Evolutionary conservation across 2,888 invertebrate genomes (phyloP).

Genomic region (Tryphoninae sp.): DNA sequence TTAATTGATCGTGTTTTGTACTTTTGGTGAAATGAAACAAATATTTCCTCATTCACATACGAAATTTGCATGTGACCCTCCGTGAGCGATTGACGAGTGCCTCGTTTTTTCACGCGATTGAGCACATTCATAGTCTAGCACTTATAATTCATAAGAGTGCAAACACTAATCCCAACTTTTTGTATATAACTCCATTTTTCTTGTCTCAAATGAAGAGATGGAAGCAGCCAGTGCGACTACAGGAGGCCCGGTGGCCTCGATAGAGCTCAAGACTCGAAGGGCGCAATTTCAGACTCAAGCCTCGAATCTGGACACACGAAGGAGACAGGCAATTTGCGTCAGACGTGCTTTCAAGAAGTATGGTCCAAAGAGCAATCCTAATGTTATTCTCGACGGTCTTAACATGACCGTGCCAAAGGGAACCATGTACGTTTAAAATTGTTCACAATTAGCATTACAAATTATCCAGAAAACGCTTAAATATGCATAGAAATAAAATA

Average conservation of each 20-base stretch:
- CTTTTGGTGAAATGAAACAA: background rate
- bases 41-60: background rate
- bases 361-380: slow-evolving; percentile 89
- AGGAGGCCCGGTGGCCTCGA: slow-evolving; percentile 76
- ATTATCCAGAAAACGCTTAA: background rate
- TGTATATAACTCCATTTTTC: slow-evolving; percentile 6
- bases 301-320: slow-evolving; percentile 87
- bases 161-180: background rate
- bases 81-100: background rate
- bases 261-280: slow-evolving; percentile 83
- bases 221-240: slow-evolving; percentile 69
- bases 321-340: slow-evolving; percentile 92
- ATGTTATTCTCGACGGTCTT: slow-evolving; percentile 91
- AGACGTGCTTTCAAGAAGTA: slow-evolving; percentile 92
- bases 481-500: background rate
- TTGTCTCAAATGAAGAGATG: slow-evolving; percentile 70
- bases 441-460: background rate
- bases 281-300: slow-evolving; percentile 85
- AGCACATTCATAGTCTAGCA: background rate
- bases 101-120: background rate
- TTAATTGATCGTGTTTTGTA: background rate
- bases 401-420: slow-evolving; percentile 97
- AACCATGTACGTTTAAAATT: slow-evolving; percentile 86
- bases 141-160: background rate
- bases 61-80: background rate